A percentile compares a stretch with the other conserved stretches of the same genome.
phyloP scores from a whole-genome alignment of 2,797 vertebrate genomes.

The Myotis daubentonii region DNA sequence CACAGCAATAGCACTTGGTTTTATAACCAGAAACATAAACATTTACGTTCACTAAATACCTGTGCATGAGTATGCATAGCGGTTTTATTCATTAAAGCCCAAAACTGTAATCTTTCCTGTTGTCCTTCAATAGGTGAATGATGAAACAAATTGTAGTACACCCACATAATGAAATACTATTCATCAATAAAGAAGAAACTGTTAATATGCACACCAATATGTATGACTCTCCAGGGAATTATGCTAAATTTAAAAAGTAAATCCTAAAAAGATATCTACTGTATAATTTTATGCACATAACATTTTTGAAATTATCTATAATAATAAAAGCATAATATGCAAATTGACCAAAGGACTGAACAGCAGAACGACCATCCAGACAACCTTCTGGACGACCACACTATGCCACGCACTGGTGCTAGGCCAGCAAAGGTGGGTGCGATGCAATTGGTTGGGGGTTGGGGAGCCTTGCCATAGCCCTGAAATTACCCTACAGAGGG shows the following conservation, averaged over 20 bases:
- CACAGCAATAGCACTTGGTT: not conserved
- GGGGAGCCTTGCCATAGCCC: too few relatives aligned
- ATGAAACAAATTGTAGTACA: not conserved
- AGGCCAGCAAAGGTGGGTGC: too few relatives aligned
- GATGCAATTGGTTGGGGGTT: too few relatives aligned
- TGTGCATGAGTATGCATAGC: not conserved
- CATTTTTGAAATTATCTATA: not conserved
- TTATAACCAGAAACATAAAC: not conserved
- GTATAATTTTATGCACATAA: not conserved
- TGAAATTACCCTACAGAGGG: too few relatives aligned
- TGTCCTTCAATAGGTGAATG: not conserved
- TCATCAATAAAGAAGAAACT: not conserved
- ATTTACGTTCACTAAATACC: not conserved
- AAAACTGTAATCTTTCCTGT: not conserved
- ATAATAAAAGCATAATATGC: too few relatives aligned
- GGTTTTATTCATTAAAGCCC: not conserved
- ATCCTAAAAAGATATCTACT: not conserved
- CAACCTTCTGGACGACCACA: fast-evolving
- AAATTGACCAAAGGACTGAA: too few relatives aligned
- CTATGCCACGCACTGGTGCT: too few relatives aligned
- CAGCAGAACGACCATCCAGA: too few relatives aligned
- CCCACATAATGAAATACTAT: not conserved
- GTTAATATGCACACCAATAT: not conserved
- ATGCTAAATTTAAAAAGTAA: not conserved
- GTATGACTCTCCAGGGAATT: not conserved